These are phyloP conservation scores for Pterostichus niger DNA, from an alignment of 2,888 invertebrate genomes.

Conservation along the genomic window DNA sequence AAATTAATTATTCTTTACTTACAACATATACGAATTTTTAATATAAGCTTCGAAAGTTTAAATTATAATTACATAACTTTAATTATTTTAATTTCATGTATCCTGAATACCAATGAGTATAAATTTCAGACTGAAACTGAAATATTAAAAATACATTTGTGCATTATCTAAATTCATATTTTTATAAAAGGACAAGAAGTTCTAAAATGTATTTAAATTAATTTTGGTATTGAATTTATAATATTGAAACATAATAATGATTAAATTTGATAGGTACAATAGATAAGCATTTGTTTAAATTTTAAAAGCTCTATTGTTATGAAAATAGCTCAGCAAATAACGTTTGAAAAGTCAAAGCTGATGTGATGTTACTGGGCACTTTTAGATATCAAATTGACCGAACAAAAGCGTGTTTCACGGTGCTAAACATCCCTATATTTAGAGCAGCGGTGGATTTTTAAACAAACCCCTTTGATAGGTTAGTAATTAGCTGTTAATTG, in stretches of 20 bases:
- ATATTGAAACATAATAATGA: too few species aligned
- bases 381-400: slow-evolving; percentile 35
- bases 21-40: slow-evolving; percentile 1
- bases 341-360: too few species aligned
- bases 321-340: too few species aligned
- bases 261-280: too few species aligned
- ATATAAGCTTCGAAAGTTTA: neutral
- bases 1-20: neutral
- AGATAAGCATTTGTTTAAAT: too few species aligned
- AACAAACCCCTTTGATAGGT: slow-evolving; percentile 52
- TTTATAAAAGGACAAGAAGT: too few species aligned
- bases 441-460: slow-evolving; percentile 22
- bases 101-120: neutral
- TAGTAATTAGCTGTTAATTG: slow-evolving; percentile 55
- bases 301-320: too few species aligned
- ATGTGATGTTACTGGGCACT: neutral
- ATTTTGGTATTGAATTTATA: too few species aligned
- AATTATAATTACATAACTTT: slow-evolving; percentile 10
- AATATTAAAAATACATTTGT: too few species aligned
- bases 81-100: slow-evolving; percentile 24
- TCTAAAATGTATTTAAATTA: too few species aligned
- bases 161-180: too few species aligned
- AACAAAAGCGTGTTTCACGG: slow-evolving; percentile 28
- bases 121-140: neutral
- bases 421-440: slow-evolving; percentile 22